These are phyloP conservation scores for Daktulosphaira vitifoliae DNA, from an alignment of 1,140 invertebrate genomes.

Conservation along the genomic window DNA sequence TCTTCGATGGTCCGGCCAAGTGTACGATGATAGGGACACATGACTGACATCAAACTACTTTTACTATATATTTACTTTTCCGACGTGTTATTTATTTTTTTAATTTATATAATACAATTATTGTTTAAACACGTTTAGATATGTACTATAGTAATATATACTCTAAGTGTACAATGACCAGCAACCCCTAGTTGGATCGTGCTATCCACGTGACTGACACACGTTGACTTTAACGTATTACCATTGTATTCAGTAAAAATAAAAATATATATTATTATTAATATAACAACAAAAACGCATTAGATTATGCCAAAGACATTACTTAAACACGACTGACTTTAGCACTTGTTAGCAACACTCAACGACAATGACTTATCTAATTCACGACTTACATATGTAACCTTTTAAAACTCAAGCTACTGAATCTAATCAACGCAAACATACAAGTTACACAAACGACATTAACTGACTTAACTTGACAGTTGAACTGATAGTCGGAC, in stretches of 20 bases:
- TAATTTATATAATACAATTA: slow-evolving; percentile 5
- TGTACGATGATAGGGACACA: background rate
- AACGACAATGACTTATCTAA: background rate
- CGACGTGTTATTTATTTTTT: slow-evolving; percentile 5
- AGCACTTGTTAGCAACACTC: background rate
- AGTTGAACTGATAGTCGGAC: background rate
- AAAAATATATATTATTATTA: too few species aligned
- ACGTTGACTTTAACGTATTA: slow-evolving; percentile 24
- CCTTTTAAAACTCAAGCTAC: too few species aligned
- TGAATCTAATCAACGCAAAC: background rate
- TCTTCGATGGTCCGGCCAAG: too few species aligned
- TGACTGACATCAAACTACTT: slow-evolving; percentile 9
- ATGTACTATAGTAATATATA: background rate
- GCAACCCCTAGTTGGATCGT: background rate
- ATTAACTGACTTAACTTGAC: background rate
- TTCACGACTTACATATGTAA: background rate
- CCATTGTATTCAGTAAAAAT: slow-evolving; percentile 6
- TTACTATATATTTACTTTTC: background rate
- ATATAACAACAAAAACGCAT: background rate
- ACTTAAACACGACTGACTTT: slow-evolving; percentile 19
- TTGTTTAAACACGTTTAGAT: too few species aligned
- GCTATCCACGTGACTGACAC: slow-evolving; percentile 20
- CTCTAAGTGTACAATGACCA: background rate
- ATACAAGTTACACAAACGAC: background rate
- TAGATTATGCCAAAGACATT: slow-evolving; percentile 24